These are phyloP conservation scores for Catharus ustulatus DNA, from an alignment of 2,797 vertebrate species.

Conservation along the genomic window DNA sequence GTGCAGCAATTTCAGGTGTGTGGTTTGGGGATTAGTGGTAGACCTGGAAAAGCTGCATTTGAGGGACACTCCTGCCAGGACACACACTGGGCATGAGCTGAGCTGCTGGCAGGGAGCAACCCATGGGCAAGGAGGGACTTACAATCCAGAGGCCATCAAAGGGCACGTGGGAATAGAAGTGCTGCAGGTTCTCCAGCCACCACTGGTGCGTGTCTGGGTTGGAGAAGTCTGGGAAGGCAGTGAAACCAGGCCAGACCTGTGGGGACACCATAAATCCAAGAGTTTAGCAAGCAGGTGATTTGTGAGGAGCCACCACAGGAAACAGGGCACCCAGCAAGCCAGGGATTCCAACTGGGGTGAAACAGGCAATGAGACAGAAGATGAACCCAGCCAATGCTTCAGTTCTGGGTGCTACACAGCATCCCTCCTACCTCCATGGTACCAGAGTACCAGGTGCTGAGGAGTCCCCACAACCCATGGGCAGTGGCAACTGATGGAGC, in stretches of 20 bases:
- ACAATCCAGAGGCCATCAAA: constrained; percentile 92
- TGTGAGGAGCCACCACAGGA: rapidly evolving
- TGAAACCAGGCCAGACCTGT: constrained; percentile 90
- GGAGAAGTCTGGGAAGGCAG: constrained; percentile 88
- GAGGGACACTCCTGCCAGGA: not conserved
- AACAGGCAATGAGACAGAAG: not conserved
- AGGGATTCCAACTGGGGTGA: not conserved
- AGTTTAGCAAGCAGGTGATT: not conserved
- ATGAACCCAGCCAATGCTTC: not conserved
- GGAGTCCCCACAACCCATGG: rapidly evolving
- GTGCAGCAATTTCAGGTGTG: not conserved
- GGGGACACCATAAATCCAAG: not conserved
- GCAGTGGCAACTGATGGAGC: not conserved
- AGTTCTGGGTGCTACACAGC: not conserved
- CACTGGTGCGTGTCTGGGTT: constrained; percentile 82
- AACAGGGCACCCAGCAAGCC: not conserved
- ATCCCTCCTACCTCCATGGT: not conserved
- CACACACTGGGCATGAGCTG: rapidly evolving
- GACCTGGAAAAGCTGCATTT: not conserved
- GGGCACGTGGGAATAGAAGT: constrained; percentile 79
- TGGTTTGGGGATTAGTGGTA: not conserved
- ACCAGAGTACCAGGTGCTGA: rapidly evolving
- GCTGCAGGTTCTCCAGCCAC: constrained; percentile 88
- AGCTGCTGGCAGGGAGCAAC: not conserved
- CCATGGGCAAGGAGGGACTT: constrained; percentile 54